Evolutionary conservation across 1,140 invertebrate species (phyloP).

Genomic region (Camponotus floridanus): DNA sequence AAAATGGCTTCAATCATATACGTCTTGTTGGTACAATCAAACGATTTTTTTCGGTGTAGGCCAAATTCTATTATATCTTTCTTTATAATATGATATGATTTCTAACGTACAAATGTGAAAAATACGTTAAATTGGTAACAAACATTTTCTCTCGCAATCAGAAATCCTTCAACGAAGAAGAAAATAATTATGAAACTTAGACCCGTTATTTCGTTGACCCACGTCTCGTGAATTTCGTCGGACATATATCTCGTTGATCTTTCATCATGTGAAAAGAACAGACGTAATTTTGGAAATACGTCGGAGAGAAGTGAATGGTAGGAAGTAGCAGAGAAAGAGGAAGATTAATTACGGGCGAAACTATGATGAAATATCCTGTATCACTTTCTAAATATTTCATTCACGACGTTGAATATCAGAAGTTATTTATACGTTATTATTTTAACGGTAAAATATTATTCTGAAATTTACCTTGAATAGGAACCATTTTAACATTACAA

Average conservation of each 20-base stretch:
- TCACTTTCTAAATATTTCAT: constrained; percentile 49
- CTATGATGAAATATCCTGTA: constrained; percentile 39
- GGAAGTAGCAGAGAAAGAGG: neutral
- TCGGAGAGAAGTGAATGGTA: constrained; percentile 25
- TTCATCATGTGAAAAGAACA: constrained; percentile 51
- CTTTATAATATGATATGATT: neutral
- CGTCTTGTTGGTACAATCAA: too few species aligned
- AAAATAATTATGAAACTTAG: constrained; percentile 58
- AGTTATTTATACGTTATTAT: constrained; percentile 33
- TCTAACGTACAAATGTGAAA: neutral
- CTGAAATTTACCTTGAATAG: neutral
- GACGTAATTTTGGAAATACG: constrained; percentile 61
- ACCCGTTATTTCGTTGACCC: constrained; percentile 41
- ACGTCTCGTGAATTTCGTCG: constrained; percentile 28
- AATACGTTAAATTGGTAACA: neutral
- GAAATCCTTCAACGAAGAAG: neutral
- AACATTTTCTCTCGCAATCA: constrained; percentile 38
- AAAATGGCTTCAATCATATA: too few species aligned
- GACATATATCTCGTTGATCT: constrained; percentile 55
- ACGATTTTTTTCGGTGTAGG: too few species aligned
- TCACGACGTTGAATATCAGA: neutral
- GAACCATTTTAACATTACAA: neutral
- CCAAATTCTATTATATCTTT: neutral
- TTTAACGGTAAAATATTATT: constrained; percentile 29
- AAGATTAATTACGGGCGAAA: constrained; percentile 59